A percentile compares a stretch with the other conserved stretches of the same genome.
phyloP scores from a whole-genome alignment of 1,140 invertebrate genomes.

The Drosophila pruinosa region DNA sequence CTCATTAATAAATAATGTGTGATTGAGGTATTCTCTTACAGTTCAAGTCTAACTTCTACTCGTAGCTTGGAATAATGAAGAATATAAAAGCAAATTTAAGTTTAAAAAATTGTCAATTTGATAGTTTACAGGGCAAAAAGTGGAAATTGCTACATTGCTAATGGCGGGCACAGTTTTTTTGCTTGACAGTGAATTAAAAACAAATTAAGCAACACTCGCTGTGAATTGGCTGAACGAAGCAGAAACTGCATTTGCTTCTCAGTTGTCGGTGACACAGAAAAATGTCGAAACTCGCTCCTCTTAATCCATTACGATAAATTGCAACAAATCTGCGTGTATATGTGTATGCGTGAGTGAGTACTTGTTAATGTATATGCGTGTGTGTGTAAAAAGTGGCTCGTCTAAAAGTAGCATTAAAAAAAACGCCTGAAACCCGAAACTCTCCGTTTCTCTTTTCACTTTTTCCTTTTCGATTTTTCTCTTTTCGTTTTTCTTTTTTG shows the following conservation, averaged over 20 bases:
- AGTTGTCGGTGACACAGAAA: conserved; percentile 16
- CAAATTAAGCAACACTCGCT: conserved; percentile 66
- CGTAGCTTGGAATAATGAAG: neutral
- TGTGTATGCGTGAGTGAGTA: conserved; percentile 1
- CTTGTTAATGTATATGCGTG: neutral
- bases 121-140: neutral
- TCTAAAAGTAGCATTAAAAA: conserved; percentile 32
- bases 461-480: conserved; percentile 1
- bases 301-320: conserved; percentile 48
- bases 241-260: conserved; percentile 27
- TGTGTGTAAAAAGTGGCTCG: conserved; percentile 11
- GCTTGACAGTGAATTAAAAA: conserved; percentile 52
- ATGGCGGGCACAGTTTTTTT: conserved; percentile 28
- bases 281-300: conserved; percentile 24
- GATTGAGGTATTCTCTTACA: no score
- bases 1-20: no score
- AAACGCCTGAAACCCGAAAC: conserved; percentile 3
- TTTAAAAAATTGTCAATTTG: neutral
- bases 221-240: conserved; percentile 13
- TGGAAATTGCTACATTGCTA: neutral
- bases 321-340: conserved; percentile 34
- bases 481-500: conserved; percentile 2
- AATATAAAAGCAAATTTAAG: neutral
- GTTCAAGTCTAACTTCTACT: no score
- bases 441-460: conserved; percentile 23